A percentile compares a stretch with the other conserved stretches of the same genome.
Evolutionary conservation across 2,113 vertebrate species (phyloP).

Genomic region (Equus przewalskii): DNA sequence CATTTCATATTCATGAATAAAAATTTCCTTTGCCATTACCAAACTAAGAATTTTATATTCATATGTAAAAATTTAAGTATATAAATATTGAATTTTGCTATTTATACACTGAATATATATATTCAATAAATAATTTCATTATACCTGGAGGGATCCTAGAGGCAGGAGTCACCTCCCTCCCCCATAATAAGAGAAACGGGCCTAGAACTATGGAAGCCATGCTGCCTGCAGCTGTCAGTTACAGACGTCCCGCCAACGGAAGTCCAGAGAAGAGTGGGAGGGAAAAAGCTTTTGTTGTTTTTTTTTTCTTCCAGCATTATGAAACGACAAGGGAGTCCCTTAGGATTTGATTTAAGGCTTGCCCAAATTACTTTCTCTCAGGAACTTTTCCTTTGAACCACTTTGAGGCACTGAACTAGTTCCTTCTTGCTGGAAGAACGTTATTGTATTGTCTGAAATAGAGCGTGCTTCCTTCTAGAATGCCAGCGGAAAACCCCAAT

Average conservation of each 20-base stretch:
- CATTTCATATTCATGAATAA: neutral
- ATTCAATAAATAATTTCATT: neutral
- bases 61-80: neutral
- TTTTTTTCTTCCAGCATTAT: neutral
- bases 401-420: slow-evolving; percentile 31
- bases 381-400: slow-evolving; percentile 57
- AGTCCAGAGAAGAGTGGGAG: neutral
- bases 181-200: neutral
- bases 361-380: slow-evolving; percentile 60
- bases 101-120: too few relatives aligned
- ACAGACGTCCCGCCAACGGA: neutral
- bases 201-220: neutral
- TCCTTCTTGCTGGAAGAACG: slow-evolving; percentile 68
- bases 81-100: too few relatives aligned
- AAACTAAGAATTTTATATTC: neutral
- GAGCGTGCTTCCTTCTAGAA: slow-evolving; percentile 58
- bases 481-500: slow-evolving; percentile 54
- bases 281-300: neutral
- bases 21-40: neutral
- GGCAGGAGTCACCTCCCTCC: neutral
- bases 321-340: neutral
- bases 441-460: slow-evolving; percentile 60
- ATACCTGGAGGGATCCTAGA: neutral
- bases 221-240: neutral
- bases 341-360: neutral